Evolutionary conservation across 2,888 invertebrate genomes (phyloP).

Genomic region (Synanthedon tipuliformis): DNA sequence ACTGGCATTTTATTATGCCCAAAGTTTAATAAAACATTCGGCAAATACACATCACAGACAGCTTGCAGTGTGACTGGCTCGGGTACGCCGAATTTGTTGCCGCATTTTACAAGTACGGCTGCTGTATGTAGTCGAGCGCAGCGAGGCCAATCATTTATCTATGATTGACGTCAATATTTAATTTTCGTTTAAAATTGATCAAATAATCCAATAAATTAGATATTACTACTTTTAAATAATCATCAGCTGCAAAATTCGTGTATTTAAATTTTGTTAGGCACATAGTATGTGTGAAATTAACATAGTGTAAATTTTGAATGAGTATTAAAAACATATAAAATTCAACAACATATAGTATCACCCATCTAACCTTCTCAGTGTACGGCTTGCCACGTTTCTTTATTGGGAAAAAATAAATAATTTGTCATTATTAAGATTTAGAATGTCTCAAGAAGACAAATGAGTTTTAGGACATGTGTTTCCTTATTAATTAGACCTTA

Average conservation of each 20-base stretch:
- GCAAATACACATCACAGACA: no score
- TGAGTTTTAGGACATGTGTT: no score
- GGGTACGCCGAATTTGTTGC: no score
- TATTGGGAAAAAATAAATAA: slow-evolving; percentile 64
- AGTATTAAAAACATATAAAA: slow-evolving; percentile 49
- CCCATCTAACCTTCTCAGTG: slow-evolving; percentile 81
- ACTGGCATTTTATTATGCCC: no score
- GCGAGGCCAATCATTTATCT: no score
- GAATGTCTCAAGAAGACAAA: not conserved
- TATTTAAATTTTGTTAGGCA: slow-evolving; percentile 33
- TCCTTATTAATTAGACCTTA: no score
- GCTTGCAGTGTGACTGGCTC: no score
- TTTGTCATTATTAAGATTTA: slow-evolving; percentile 20
- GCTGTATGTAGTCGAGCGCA: no score
- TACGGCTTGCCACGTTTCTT: slow-evolving; percentile 82
- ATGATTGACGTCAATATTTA: no score
- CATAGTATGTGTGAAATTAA: slow-evolving; percentile 28
- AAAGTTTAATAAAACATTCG: no score
- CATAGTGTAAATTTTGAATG: slow-evolving; percentile 25
- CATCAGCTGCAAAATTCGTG: not conserved
- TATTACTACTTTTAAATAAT: not conserved
- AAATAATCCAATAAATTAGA: not conserved
- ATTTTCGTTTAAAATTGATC: not conserved
- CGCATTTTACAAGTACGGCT: no score
- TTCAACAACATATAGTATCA: slow-evolving; percentile 54